Percentiles rank a stretch among this genome's conserved stretches.
Conservation (phyloP, 2,888 invertebrate genomes). For the Chymomyza caudatula region DNA sequence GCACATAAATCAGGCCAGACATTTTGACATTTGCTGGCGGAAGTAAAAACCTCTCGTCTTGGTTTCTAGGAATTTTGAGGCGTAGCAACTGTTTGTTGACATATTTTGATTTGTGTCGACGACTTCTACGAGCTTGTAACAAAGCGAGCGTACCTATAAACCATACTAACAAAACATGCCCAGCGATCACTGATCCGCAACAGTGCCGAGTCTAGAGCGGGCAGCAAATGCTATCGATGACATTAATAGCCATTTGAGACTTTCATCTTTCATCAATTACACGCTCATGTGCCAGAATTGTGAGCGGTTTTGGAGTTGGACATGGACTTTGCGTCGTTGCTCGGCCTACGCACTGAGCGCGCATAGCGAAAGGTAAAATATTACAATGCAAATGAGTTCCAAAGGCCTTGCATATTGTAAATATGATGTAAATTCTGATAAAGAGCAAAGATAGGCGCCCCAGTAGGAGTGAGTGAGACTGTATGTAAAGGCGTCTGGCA, state of each 20-base stretch:
- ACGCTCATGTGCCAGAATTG: conserved; percentile 30
- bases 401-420: conserved; percentile 47
- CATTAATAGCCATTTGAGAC: conserved; percentile 70
- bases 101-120: conserved; percentile 69
- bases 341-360: conserved; percentile 56
- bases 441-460: conserved; percentile 37
- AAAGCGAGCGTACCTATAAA: no score
- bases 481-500: neutral
- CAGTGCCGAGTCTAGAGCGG: no score
- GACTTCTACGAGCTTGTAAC: conserved; percentile 59
- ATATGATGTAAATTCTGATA: conserved; percentile 62
- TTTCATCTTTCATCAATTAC: conserved; percentile 74
- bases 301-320: conserved; percentile 13
- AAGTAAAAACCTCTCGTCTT: neutral
- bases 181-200: neutral
- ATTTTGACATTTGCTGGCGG: conserved; percentile 19
- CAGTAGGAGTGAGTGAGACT: neutral
- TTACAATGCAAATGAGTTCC: conserved; percentile 72
- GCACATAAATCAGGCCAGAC: conserved; percentile 1
- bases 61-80: conserved; percentile 64
- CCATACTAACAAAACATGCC: no score
- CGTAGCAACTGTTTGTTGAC: conserved; percentile 72
- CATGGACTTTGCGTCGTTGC: conserved; percentile 17
- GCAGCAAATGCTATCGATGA: conserved; percentile 63
- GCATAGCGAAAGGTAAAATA: conserved; percentile 60